Percentiles rank a stretch among this genome's conserved stretches.
phyloP scores from a whole-genome alignment of 2,797 vertebrate genomes.

The Sus cebifrons region DNA sequence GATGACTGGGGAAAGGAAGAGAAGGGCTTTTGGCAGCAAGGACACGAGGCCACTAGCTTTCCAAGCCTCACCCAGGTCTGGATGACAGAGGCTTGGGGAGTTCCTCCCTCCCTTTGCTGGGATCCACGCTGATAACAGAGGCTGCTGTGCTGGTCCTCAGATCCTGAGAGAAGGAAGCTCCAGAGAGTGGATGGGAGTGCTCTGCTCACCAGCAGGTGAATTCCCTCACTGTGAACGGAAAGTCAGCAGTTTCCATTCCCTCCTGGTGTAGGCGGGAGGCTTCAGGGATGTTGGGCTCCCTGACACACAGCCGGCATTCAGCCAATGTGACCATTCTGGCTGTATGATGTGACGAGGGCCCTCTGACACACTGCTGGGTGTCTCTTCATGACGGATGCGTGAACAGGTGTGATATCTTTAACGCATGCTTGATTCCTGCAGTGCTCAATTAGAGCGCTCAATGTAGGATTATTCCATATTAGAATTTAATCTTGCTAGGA shows the following conservation, averaged over 20 bases:
- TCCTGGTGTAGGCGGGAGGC: too few species aligned
- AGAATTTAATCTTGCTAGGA: conserved; percentile 84
- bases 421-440: conserved; percentile 26
- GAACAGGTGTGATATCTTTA: background rate
- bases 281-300: background rate
- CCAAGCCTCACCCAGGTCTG: background rate
- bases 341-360: background rate
- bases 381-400: conserved; percentile 36
- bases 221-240: background rate
- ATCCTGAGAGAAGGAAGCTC: background rate
- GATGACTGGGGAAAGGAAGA: background rate
- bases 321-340: background rate
- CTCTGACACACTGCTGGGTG: background rate
- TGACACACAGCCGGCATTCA: background rate
- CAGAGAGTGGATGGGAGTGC: background rate
- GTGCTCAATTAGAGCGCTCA: conserved; percentile 36
- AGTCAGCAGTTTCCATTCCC: background rate
- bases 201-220: background rate
- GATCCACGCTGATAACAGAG: background rate
- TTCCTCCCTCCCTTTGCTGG: background rate
- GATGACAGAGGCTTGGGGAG: background rate
- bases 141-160: background rate
- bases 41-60: background rate
- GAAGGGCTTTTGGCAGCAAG: background rate
- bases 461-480: conserved; percentile 76